Conservation (phyloP, 2,797 vertebrate species). For the Sebastes variabilis region DNA sequence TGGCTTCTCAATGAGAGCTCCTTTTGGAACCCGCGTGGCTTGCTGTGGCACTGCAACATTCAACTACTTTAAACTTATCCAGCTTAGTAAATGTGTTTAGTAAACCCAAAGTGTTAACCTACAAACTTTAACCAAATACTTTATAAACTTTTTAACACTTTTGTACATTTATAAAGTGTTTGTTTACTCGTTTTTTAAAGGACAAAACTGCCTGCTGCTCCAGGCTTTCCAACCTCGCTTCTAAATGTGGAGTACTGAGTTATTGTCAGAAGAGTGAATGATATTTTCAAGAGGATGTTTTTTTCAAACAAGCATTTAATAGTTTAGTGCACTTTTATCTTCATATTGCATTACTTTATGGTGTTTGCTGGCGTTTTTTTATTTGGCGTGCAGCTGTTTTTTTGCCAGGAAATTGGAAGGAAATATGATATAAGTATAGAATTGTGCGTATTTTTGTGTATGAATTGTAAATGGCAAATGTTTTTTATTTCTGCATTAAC, state of each 20-base stretch:
- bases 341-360: not conserved
- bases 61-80: constrained; percentile 80
- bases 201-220: constrained; percentile 20
- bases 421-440: not conserved
- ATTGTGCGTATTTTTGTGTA: not conserved
- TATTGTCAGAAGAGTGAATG: constrained; percentile 5
- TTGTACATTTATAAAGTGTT: constrained; percentile 29
- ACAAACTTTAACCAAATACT: constrained; percentile 28
- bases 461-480: not conserved
- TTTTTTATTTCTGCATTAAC: not conserved
- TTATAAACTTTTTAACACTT: constrained; percentile 47
- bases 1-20: constrained; percentile 99
- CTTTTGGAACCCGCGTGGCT: constrained; percentile 95
- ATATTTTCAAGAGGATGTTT: constrained; percentile 13
- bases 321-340: not conserved
- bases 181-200: constrained; percentile 34
- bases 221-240: constrained; percentile 11
- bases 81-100: constrained; percentile 46
- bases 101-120: constrained; percentile 43
- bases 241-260: constrained; percentile 10
- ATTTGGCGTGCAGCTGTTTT: not conserved
- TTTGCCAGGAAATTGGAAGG: not conserved
- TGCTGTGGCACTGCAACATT: constrained; percentile 92
- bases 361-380: not conserved
- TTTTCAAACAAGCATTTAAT: constrained; percentile 3